Evolutionary conservation across 1,140 invertebrate species (phyloP), one percentile per base, ranked within the genome.

Genomic region (Doryteuthis pealeii): DNA sequence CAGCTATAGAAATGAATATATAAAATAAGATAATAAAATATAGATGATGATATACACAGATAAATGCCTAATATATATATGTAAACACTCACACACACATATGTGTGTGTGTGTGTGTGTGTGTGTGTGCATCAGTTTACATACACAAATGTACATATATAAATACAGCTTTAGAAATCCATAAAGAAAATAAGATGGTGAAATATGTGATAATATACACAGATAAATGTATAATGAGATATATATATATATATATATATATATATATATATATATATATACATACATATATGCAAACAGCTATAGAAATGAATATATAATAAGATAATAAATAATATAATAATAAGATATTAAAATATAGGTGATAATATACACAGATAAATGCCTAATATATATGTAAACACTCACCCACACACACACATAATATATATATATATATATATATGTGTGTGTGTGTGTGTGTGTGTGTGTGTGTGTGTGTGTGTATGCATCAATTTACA

Each of bases 171-270:
- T n/a, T 28, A 58, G 4, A 58, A 3, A 58, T 58, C 3, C 26
- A 58, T 58, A 58, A 10, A 49, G 22, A 10, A 49, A 10, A 49
- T 49, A 49, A 10, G 22, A 10, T 10, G 8, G 22, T 49, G 22
- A 10, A 49, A 10, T 10, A 5, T 40, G 35, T 40, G 35, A 40
- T 40, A 40, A 40, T 40, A 28, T 22, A 22, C 6, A 22, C 18
- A n/a, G 10, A 62, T 2, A 62, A 6, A 62, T n/a, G 18, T 28
- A 5, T 62, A 28, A n/a, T 28, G 54, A 62, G 10, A 62, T 58
- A 18, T 58, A 18, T 58, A 18, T 58, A 58, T 58, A 58, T 58
- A 58, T 58, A 58, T 58, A 58, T 58, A 58, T 58, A 58, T 58
- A 58, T 58, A 58, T 58, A 58, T 58, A 26, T 58, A 26, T 58